Evolutionary conservation across 1,140 invertebrate species (phyloP).

Genomic region (Rhizoglyphus robini): DNA sequence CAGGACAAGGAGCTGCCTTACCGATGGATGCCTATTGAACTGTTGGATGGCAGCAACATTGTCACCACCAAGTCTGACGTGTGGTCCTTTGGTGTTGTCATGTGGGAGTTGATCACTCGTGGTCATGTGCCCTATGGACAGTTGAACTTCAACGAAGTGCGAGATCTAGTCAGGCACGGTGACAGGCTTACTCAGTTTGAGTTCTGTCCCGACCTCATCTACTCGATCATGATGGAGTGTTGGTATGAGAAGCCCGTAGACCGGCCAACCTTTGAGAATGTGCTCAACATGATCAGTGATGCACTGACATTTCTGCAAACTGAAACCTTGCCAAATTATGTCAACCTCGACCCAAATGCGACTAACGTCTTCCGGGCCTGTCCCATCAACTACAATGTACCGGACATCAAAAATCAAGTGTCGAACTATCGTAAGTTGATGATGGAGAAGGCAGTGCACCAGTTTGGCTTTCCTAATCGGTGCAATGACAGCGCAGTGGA

Average conservation of each 20-base stretch:
- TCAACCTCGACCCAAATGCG: not conserved
- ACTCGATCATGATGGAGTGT: slow-evolving; percentile 30
- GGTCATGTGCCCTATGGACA: slow-evolving; percentile 38
- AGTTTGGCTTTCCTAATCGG: not conserved
- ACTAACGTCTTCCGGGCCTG: not conserved
- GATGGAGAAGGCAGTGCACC: not conserved
- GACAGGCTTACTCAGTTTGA: no score
- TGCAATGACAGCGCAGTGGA: no score
- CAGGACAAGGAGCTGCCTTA: slow-evolving; percentile 36
- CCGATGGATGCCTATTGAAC: no score
- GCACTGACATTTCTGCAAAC: no score
- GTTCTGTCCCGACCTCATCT: no score
- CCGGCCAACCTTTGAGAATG: slow-evolving; percentile 27
- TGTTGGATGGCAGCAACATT: no score
- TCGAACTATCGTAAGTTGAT: not conserved
- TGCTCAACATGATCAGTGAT: no score
- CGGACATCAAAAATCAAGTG: not conserved
- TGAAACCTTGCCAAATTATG: not conserved
- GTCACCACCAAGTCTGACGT: no score
- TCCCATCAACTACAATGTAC: not conserved
- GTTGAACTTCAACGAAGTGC: slow-evolving; percentile 31
- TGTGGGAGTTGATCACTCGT: no score
- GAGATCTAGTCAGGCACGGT: slow-evolving; percentile 30
- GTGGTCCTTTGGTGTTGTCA: no score
- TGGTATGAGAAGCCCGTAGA: slow-evolving; percentile 31